Evolutionary conservation across 1,140 invertebrate genomes (phyloP).

Genomic region (Cataglyphis hispanica): DNA sequence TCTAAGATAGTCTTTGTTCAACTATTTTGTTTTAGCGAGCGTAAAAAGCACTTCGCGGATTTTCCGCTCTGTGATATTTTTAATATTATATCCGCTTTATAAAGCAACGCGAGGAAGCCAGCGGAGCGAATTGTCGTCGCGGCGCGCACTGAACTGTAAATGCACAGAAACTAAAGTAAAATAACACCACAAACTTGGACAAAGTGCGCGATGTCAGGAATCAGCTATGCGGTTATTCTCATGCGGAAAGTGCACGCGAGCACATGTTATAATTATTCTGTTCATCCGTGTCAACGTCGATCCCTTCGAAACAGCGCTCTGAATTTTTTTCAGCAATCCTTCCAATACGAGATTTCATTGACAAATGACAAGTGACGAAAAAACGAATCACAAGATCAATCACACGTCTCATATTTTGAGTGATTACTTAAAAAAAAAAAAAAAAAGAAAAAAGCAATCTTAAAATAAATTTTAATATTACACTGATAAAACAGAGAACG

Average conservation of each 20-base stretch:
- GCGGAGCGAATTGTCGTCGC: constrained; percentile 69
- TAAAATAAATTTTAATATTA: constrained; percentile 49
- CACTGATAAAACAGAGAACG: neutral
- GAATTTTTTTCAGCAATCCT: neutral
- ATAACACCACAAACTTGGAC: constrained; percentile 42
- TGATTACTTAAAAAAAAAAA: neutral
- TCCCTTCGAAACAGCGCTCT: neutral
- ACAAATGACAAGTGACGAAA: neutral
- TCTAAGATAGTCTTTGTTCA: neutral
- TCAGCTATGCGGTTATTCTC: neutral
- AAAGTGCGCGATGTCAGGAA: constrained; percentile 17
- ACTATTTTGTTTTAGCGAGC: constrained; percentile 51
- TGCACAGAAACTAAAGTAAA: constrained; percentile 52
- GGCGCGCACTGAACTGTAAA: constrained; percentile 64
- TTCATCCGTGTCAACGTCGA: neutral
- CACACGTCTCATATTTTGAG: neutral
- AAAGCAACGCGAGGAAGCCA: constrained; percentile 57
- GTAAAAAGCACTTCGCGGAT: constrained; percentile 61
- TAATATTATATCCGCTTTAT: constrained; percentile 67
- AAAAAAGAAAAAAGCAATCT: neutral
- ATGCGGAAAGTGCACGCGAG: neutral
- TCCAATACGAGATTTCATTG: neutral
- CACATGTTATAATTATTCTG: constrained; percentile 11
- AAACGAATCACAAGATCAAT: neutral
- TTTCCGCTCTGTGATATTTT: constrained; percentile 63